Evolutionary conservation across 1,140 invertebrate genomes (phyloP).

Genomic region (Cyclargus thomasi): DNA sequence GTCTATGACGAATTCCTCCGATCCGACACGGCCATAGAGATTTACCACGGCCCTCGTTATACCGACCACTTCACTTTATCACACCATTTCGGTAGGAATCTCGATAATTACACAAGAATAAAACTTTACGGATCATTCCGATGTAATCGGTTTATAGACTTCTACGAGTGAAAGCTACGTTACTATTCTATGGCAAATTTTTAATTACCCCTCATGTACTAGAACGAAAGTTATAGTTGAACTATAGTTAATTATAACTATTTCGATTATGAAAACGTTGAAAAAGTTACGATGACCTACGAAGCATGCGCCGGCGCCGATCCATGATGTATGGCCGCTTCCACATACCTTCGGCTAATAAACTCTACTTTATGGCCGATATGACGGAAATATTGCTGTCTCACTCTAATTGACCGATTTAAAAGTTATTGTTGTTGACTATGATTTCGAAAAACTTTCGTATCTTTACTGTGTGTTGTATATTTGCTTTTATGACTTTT

Average conservation of each 20-base stretch:
- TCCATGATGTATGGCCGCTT: slow-evolving; percentile 60
- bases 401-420: slow-evolving; percentile 29
- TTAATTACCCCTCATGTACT: slow-evolving; percentile 30
- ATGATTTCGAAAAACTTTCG: not conserved
- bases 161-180: slow-evolving; percentile 48
- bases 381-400: slow-evolving; percentile 49
- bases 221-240: slow-evolving; percentile 28
- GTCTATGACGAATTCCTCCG: slow-evolving; percentile 44
- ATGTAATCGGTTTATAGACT: slow-evolving; percentile 50
- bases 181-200: slow-evolving; percentile 28
- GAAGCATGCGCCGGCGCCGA: slow-evolving; percentile 61
- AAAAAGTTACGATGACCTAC: slow-evolving; percentile 45
- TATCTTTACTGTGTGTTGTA: too few relatives aligned
- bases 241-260: slow-evolving; percentile 24
- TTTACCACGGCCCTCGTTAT: slow-evolving; percentile 54
- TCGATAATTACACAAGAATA: slow-evolving; percentile 58
- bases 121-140: slow-evolving; percentile 52
- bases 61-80: slow-evolving; percentile 68
- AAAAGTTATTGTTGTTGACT: not conserved
- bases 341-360: slow-evolving; percentile 57
- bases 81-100: slow-evolving; percentile 71
- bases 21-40: slow-evolving; percentile 54
- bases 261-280: slow-evolving; percentile 31
- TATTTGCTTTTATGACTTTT: too few relatives aligned
- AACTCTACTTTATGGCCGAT: slow-evolving; percentile 49